Evolutionary conservation across 2,888 invertebrate species (phyloP), one percentile per base, ranked within the genome.

Genomic region (Archips crataeganus): DNA sequence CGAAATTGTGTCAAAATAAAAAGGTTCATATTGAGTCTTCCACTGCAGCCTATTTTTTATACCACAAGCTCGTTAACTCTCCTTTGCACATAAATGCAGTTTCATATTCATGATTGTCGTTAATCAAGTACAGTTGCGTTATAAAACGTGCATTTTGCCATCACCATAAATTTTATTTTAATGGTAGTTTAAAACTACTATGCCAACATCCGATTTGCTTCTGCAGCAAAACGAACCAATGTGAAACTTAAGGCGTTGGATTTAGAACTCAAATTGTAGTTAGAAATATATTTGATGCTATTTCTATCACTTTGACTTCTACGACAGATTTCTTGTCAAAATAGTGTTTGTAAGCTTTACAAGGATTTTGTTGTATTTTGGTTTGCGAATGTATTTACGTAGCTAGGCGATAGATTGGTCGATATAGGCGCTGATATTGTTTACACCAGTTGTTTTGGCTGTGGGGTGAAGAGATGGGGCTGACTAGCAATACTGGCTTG

Each of bases 401-500:
- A 82, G 84, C 92, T 80, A 89, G 75, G 92, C 74, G 77, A 84
- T 83, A 78, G 91, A 80, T 91, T 85, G 82, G 81, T 93, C 93
- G 83, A 93, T 93, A 87, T 60, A 57, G 51, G n/a, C 11, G 65
- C 36, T 62, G 13, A 39, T 59, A 8, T 9, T 63, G 42, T 57
- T 62, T 67, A 67, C n/a, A 13, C 42, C 15, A 60, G 9, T 47
- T 39, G n/a, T 11, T 54, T 54, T 23, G 1, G 23, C 11, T 32
- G 32, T 77, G 78, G 74, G 73, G 76, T 78, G 73, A 23, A 75
- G 75, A 66, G 80, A 96, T 96, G 96, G 95, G 94, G 60, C 82
- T 95, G 11, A 95, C 95, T 13, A 97, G 96, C 82, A 96, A 95
- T 85, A 96, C 96, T 3, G 97, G 97, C 0, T 88, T 97, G 74